Evolutionary conservation across 2,113 vertebrate genomes (phyloP).

Genomic region (Aphyosemion australe): DNA sequence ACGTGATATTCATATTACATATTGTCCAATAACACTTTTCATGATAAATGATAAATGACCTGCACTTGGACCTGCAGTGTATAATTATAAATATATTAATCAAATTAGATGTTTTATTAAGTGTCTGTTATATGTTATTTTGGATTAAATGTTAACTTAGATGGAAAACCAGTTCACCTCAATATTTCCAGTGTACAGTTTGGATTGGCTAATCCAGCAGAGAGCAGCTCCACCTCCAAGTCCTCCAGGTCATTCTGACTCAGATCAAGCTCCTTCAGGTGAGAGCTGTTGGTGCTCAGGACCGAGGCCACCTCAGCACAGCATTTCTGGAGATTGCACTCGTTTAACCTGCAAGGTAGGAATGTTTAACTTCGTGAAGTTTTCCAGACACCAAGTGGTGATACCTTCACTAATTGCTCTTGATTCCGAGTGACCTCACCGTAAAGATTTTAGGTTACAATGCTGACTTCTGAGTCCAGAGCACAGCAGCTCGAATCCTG

Average conservation of each 20-base stretch:
- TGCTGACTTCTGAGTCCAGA: conserved; percentile 25
- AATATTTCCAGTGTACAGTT: conserved; percentile 27
- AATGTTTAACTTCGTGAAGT: neutral
- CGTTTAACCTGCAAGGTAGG: conserved; percentile 23
- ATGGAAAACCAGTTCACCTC: neutral
- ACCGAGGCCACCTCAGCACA: conserved; percentile 22
- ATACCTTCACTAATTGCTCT: neutral
- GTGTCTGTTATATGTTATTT: too few relatives aligned
- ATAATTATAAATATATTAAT: too few relatives aligned
- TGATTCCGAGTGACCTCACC: conserved; percentile 14
- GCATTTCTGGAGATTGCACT: conserved; percentile 32
- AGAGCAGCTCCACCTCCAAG: conserved; percentile 14
- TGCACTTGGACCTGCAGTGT: too few relatives aligned
- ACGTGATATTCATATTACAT: neutral
- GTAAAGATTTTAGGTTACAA: conserved; percentile 42
- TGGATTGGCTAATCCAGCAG: conserved; percentile 13
- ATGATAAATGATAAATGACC: too few relatives aligned
- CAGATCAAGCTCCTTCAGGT: conserved; percentile 29
- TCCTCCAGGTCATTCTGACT: conserved; percentile 42
- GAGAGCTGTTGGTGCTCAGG: conserved; percentile 7
- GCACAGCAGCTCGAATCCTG: conserved; percentile 32
- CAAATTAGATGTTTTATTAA: too few relatives aligned
- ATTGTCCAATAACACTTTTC: neutral
- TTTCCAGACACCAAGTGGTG: too few relatives aligned
- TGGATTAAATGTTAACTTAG: too few relatives aligned